These are phyloP conservation scores for Phoeniculus purpureus DNA, from an alignment of 2,797 vertebrate genomes.

Conservation along the genomic window DNA sequence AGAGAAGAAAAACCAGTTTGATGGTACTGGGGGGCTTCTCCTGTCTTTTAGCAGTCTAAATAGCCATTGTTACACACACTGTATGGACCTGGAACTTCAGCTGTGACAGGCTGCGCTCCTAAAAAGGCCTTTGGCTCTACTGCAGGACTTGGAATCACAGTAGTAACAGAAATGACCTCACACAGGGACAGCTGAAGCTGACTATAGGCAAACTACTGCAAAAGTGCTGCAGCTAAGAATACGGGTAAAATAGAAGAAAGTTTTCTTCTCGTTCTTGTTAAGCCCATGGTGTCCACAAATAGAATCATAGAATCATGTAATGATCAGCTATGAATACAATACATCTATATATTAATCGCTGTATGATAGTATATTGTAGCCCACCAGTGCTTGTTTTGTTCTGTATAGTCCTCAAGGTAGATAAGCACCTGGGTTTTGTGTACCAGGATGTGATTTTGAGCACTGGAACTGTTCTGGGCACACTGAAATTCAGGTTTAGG, in stretches of 20 bases:
- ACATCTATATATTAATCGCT: too few species aligned
- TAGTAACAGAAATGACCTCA: neutral
- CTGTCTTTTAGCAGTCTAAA: neutral
- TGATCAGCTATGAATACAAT: too few species aligned
- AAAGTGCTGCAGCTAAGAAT: neutral
- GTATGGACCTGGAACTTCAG: neutral
- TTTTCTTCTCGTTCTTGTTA: neutral
- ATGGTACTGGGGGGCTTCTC: neutral
- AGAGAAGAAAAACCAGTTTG: neutral
- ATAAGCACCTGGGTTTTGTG: neutral
- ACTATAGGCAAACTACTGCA: neutral
- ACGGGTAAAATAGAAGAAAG: neutral
- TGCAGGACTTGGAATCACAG: neutral
- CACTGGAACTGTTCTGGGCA: neutral
- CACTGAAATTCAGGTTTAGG: neutral
- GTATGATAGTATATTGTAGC: neutral
- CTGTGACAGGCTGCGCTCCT: neutral
- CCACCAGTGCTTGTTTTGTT: neutral
- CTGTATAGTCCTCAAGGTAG: neutral
- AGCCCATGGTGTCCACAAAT: neutral
- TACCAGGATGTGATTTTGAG: neutral
- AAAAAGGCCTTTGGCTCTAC: neutral
- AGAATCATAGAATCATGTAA: neutral
- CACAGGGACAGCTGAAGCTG: neutral
- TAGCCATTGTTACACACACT: neutral